A percentile compares a stretch with the other conserved stretches of the same genome.
Conservation (phyloP, 2,113 vertebrate species). For the Marmota monax region DNA sequence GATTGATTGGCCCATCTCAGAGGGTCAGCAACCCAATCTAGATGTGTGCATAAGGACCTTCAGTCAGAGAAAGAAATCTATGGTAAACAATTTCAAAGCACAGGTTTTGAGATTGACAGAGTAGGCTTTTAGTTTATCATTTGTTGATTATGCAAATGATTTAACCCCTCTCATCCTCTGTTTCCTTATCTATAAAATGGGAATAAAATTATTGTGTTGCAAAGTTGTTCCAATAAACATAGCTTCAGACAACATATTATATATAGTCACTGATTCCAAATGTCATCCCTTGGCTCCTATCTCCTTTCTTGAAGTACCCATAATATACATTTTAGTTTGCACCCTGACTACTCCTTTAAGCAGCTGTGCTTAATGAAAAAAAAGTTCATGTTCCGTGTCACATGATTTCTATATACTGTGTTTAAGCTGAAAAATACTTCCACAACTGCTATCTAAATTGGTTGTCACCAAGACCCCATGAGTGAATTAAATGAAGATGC, state of each 20-base stretch:
- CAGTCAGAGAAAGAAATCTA: not conserved
- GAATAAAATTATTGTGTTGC: not conserved
- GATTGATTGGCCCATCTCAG: not conserved
- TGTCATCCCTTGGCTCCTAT: not conserved
- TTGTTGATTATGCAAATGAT: not conserved
- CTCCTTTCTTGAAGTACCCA: not conserved
- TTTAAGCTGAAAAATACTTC: slow-evolving; percentile 2
- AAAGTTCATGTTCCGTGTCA: not conserved
- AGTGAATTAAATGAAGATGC: slow-evolving; percentile 17
- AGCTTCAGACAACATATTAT: not conserved
- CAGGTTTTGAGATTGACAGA: not conserved
- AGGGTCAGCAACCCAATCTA: not conserved
- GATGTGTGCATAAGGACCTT: not conserved
- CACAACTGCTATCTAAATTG: not conserved
- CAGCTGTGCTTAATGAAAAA: not conserved
- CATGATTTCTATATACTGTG: not conserved
- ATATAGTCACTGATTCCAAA: not conserved
- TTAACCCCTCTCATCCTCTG: not conserved
- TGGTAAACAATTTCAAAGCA: not conserved
- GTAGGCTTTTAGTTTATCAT: not conserved
- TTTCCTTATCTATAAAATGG: not conserved
- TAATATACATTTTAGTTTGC: not conserved
- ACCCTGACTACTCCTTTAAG: not conserved
- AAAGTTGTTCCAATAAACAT: not conserved
- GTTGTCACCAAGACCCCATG: not conserved